Conservation (phyloP, 2,797 vertebrate genomes). For the Bradypodion ventrale region DNA sequence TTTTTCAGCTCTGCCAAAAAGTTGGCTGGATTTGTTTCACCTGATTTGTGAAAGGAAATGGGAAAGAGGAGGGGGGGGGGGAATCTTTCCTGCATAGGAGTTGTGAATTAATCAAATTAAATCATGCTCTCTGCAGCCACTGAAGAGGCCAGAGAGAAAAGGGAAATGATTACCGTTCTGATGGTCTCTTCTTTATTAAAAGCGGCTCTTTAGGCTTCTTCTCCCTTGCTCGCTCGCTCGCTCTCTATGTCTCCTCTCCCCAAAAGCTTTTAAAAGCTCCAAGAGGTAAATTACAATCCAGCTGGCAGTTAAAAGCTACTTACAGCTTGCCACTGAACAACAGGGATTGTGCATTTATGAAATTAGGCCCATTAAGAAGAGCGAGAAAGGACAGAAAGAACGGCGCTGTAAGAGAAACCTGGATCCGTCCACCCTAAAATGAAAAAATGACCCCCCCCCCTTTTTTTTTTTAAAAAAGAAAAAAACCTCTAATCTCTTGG, state of each 20-base stretch:
- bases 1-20: not conserved
- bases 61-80: not conserved
- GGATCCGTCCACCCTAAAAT: no score
- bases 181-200: slow-evolving; percentile 21
- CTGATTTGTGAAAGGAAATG: not conserved
- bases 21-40: not conserved
- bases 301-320: slow-evolving; percentile 35
- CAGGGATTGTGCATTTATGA: not conserved
- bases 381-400: no score
- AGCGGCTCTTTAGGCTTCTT: not conserved
- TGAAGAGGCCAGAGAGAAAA: not conserved
- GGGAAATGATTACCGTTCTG: not conserved
- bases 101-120: slow-evolving; percentile 24
- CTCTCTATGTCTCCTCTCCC: not conserved
- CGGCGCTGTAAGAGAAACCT: no score
- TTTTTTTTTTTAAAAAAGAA: no score
- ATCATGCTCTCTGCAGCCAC: not conserved
- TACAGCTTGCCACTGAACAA: not conserved
- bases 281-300: slow-evolving; percentile 30
- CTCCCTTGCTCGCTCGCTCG: no score
- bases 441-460: no score
- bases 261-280: slow-evolving; percentile 13
- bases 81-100: not conserved
- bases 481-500: no score
- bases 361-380: slow-evolving; percentile 1